Percentiles rank a stretch among this genome's conserved stretches.
phyloP scores from a whole-genome alignment of 2,797 vertebrate genomes.

The Macroramphosus scolopax region DNA sequence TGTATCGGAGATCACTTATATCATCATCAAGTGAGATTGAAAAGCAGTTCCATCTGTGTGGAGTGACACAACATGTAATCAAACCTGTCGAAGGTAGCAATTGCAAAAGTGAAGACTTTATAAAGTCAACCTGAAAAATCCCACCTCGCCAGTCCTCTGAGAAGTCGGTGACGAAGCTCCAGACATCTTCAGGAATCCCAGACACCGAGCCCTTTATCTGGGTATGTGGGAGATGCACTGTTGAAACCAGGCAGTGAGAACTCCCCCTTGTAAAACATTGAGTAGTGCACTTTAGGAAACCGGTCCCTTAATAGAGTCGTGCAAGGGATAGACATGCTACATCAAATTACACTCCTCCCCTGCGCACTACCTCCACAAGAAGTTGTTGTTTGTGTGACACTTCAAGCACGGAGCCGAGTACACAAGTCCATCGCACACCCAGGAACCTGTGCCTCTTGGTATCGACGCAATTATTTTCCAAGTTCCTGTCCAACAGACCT shows the following conservation, averaged over 20 bases:
- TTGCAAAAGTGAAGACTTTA: constrained; percentile 2
- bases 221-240: constrained; percentile 17
- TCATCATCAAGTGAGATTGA: too few relatives aligned
- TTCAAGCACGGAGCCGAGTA: constrained; percentile 21
- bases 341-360: constrained; percentile 48
- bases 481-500: constrained; percentile 38
- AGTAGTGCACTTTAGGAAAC: constrained; percentile 52
- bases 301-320: constrained; percentile 38
- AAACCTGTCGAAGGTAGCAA: constrained; percentile 27
- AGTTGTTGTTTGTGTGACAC: constrained; percentile 45
- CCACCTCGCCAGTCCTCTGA: too few relatives aligned
- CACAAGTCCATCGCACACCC: constrained; percentile 37
- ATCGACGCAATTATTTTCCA: constrained; percentile 27
- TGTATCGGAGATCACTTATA: constrained; percentile 16
- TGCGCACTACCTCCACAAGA: constrained; percentile 41
- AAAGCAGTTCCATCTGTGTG: too few relatives aligned
- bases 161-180: too few relatives aligned
- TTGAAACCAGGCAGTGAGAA: constrained; percentile 33
- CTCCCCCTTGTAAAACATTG: constrained; percentile 50
- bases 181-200: too few relatives aligned
- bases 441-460: constrained; percentile 33
- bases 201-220: too few relatives aligned
- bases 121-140: too few relatives aligned
- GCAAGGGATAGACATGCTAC: constrained; percentile 45
- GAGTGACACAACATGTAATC: too few relatives aligned